Percentiles rank a stretch among this genome's conserved stretches.
Evolutionary conservation across 2,113 vertebrate genomes (phyloP).

Genomic region (Arvicanthis niloticus): DNA sequence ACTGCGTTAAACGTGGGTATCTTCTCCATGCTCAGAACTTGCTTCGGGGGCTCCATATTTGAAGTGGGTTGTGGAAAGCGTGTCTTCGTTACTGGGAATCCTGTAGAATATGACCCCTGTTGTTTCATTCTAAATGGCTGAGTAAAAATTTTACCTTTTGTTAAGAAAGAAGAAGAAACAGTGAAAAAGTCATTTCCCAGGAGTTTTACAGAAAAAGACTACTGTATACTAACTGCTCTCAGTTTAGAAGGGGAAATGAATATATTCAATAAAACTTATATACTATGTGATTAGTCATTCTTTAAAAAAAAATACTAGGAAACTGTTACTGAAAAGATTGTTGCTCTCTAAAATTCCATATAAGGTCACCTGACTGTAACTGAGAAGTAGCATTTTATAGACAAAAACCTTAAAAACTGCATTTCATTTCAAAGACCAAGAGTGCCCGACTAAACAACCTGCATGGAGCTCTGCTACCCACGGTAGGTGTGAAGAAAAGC

Average conservation of each 20-base stretch:
- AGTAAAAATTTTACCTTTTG: conserved; percentile 68
- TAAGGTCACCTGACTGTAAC: conserved; percentile 26
- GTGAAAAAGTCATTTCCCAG: conserved; percentile 48
- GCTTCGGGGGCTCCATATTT: conserved; percentile 30
- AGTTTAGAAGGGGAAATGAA: conserved; percentile 24
- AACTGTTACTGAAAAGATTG: background rate
- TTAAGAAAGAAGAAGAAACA: conserved; percentile 63
- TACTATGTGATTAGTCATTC: background rate
- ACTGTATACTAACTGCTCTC: background rate
- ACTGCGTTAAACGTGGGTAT: background rate
- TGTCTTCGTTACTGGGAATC: conserved; percentile 49
- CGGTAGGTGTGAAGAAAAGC: background rate
- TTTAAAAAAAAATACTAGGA: background rate
- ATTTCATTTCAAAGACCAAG: background rate
- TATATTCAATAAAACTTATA: conserved; percentile 8
- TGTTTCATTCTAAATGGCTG: conserved; percentile 63
- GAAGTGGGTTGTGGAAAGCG: conserved; percentile 51
- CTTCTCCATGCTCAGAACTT: conserved; percentile 48
- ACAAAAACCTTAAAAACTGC: conserved; percentile 32
- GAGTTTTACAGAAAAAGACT: background rate
- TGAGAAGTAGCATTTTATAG: background rate
- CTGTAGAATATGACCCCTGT: conserved; percentile 20
- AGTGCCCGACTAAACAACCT: background rate
- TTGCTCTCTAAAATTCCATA: background rate
- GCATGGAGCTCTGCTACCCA: conserved; percentile 27